Conservation (phyloP, 2,888 invertebrate genomes). For the Eucera pruinosa region DNA sequence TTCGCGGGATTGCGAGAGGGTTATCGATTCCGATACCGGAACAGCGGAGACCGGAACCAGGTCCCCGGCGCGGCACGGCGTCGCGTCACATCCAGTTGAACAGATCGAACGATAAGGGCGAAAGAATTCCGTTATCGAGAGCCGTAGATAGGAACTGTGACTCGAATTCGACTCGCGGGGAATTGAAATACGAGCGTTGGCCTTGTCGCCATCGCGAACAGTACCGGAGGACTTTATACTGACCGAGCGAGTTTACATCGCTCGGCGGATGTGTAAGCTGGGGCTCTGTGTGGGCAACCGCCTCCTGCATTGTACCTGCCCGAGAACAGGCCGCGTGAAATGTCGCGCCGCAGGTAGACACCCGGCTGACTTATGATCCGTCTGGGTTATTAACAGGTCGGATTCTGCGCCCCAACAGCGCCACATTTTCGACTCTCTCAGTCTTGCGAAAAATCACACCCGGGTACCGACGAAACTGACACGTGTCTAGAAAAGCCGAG, state of each 20-base stretch:
- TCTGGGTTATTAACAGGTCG: conserved; percentile 65
- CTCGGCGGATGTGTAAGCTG: conserved; percentile 66
- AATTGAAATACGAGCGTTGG: conserved; percentile 76
- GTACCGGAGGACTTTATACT: conserved; percentile 58
- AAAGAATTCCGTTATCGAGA: conserved; percentile 75
- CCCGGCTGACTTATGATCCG: conserved; percentile 67
- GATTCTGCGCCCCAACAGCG: conserved; percentile 27
- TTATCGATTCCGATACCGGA: conserved; percentile 50
- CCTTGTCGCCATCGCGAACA: conserved; percentile 64
- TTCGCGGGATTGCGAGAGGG: conserved; percentile 1
- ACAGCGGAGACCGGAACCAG: conserved; percentile 37
- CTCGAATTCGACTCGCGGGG: conserved; percentile 76
- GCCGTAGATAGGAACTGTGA: conserved; percentile 57
- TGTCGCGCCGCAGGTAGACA: conserved; percentile 71
- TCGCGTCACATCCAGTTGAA: conserved; percentile 18
- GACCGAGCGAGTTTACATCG: conserved; percentile 60
- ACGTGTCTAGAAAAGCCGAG: too few species aligned
- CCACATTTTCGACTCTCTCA: too few species aligned
- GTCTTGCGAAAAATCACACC: too few species aligned
- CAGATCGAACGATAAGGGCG: conserved; percentile 42
- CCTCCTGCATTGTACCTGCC: conserved; percentile 73
- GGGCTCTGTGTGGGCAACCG: conserved; percentile 75
- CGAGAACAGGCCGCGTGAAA: conserved; percentile 70
- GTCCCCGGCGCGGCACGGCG: too few species aligned
- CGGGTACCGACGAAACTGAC: too few species aligned